Percentiles rank a stretch among this genome's conserved stretches.
phyloP scores from a whole-genome alignment of 2,888 invertebrate genomes.

The Drosophila meridiana region DNA sequence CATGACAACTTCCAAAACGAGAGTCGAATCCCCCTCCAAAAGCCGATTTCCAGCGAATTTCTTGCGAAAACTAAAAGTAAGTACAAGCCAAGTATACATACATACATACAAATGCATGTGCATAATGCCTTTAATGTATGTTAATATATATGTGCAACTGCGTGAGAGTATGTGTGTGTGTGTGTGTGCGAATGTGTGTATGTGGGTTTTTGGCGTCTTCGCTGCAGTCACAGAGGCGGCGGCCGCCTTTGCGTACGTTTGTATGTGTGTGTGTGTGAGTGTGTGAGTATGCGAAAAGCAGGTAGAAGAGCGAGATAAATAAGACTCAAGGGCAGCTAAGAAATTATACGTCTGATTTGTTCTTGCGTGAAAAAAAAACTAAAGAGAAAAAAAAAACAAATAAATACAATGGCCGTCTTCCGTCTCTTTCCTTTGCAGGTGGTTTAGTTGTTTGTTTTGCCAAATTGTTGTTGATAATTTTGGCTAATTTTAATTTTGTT shows the following conservation, averaged over 20 bases:
- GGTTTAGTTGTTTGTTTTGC: slow-evolving; percentile 35
- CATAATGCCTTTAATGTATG: slow-evolving; percentile 5
- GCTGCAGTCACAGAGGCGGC: slow-evolving; percentile 57
- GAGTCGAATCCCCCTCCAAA: slow-evolving; percentile 21
- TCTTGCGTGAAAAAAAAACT: slow-evolving; percentile 43
- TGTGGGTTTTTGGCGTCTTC: slow-evolving; percentile 64
- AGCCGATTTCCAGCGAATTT: slow-evolving; percentile 60
- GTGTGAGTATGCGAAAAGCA: slow-evolving; percentile 51
- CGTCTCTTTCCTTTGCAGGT: slow-evolving; percentile 40
- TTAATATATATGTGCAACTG: background rate
- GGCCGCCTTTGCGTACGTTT: slow-evolving; percentile 31
- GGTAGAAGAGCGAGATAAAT: slow-evolving; percentile 64
- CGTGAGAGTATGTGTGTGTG: background rate
- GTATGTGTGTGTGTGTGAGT: slow-evolving; percentile 12
- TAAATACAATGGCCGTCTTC: slow-evolving; percentile 1
- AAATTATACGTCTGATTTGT: slow-evolving; percentile 63
- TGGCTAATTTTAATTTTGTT: slow-evolving; percentile 43
- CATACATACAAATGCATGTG: slow-evolving; percentile 36
- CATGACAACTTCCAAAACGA: slow-evolving; percentile 44
- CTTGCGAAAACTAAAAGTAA: slow-evolving; percentile 60
- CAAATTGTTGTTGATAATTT: slow-evolving; percentile 15
- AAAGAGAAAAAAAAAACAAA: slow-evolving; percentile 43
- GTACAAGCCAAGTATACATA: slow-evolving; percentile 60
- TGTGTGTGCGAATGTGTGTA: slow-evolving; percentile 13
- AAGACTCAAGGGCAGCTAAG: slow-evolving; percentile 72